These are phyloP conservation scores for Pitangus sulphuratus DNA, from an alignment of 2,797 vertebrate genomes.

Conservation along the genomic window DNA sequence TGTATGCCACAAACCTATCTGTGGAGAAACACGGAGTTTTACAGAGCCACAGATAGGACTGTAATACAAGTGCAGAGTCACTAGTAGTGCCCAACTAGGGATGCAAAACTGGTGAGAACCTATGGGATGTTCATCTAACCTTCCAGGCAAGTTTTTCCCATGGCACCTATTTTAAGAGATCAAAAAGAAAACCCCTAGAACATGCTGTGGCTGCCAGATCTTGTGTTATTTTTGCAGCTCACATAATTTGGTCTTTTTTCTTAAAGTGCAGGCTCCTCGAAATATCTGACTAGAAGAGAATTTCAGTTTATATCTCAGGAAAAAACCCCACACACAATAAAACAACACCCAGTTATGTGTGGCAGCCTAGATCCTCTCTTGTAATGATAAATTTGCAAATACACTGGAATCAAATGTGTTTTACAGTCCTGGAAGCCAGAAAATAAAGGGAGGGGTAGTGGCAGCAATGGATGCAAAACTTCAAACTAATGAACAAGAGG, in stretches of 20 bases:
- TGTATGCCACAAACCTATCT: rapidly evolving
- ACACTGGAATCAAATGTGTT: neutral
- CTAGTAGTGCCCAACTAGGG: neutral
- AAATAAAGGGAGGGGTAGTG: rapidly evolving
- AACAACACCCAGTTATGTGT: rapidly evolving
- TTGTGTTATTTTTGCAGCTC: neutral
- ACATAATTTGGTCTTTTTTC: neutral
- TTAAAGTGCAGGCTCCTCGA: rapidly evolving
- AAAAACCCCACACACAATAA: neutral
- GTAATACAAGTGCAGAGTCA: neutral
- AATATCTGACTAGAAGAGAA: neutral
- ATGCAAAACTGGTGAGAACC: neutral
- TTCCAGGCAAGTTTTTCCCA: neutral
- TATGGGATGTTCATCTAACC: neutral
- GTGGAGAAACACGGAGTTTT: neutral
- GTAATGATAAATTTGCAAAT: neutral
- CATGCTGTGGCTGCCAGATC: neutral
- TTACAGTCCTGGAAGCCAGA: neutral
- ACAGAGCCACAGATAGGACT: neutral
- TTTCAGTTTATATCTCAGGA: neutral
- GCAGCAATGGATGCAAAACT: neutral
- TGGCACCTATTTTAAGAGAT: neutral
- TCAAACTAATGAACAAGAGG: neutral
- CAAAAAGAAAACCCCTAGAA: neutral
- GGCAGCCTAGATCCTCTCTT: neutral